These are phyloP conservation scores for Erebia epiphron DNA, from an alignment of 2,888 invertebrate genomes.

Conservation along the genomic window DNA sequence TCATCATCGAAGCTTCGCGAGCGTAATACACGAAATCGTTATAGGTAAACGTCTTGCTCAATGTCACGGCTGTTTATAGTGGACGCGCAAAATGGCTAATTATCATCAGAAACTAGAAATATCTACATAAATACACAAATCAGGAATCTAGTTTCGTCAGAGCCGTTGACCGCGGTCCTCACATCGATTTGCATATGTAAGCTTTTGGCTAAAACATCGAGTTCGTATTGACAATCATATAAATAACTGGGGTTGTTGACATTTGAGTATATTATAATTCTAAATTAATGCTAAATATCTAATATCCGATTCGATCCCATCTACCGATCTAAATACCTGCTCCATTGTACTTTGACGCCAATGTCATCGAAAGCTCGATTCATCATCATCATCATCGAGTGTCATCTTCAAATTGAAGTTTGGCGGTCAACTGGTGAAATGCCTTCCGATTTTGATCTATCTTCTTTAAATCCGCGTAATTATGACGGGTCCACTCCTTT, in stretches of 20 bases:
- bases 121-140: slow-evolving; percentile 31
- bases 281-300: no score
- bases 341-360: no score
- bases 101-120: slow-evolving; percentile 33
- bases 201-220: slow-evolving; percentile 35
- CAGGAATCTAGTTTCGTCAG: slow-evolving; percentile 14
- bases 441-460: no score
- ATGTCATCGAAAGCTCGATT: no score
- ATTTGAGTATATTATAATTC: slow-evolving; percentile 5
- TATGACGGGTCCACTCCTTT: no score
- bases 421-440: no score
- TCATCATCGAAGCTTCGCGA: not conserved
- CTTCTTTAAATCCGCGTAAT: no score
- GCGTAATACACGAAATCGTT: slow-evolving; percentile 8
- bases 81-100: slow-evolving; percentile 24
- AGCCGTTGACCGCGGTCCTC: slow-evolving; percentile 35
- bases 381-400: no score
- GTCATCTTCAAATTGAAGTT: no score
- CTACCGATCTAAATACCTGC: no score
- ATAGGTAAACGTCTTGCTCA: slow-evolving; percentile 16
- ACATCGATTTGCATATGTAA: slow-evolving; percentile 41
- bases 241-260: slow-evolving; percentile 25
- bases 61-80: slow-evolving; percentile 27
- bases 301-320: no score
- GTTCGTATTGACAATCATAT: slow-evolving; percentile 22